Evolutionary conservation across 2,797 vertebrate genomes (phyloP).

Genomic region (Enteromius mattozi): DNA sequence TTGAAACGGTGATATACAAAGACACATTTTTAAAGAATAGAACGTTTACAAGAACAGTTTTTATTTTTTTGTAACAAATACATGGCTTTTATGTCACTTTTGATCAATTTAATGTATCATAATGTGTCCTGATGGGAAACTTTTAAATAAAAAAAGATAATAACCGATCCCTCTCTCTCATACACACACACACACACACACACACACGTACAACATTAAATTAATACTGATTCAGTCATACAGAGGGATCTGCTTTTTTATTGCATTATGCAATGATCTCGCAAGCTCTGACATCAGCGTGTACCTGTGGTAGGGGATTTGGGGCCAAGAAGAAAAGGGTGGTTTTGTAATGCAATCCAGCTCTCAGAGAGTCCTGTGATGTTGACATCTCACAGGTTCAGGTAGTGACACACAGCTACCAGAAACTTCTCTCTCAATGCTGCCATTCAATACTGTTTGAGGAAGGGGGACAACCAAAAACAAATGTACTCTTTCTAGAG

Average conservation of each 20-base stretch:
- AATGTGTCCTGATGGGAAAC: background rate
- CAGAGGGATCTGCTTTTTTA: background rate
- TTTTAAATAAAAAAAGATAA: background rate
- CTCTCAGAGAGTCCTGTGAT: conserved; percentile 23
- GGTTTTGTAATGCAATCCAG: conserved; percentile 26
- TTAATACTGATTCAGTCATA: conserved; percentile 1
- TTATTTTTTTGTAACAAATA: background rate
- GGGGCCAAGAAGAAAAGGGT: conserved; percentile 14
- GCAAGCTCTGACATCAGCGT: conserved; percentile 16
- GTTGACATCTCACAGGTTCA: conserved; percentile 20
- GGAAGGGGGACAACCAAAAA: conserved; percentile 14
- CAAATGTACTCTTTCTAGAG: background rate
- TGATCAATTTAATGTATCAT: background rate
- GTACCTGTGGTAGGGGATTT: conserved; percentile 21
- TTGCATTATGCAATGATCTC: conserved; percentile 7
- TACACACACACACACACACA: background rate
- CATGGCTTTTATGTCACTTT: background rate
- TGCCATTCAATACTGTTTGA: conserved; percentile 14
- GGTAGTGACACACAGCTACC: conserved; percentile 24
- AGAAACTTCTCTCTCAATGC: conserved; percentile 17
- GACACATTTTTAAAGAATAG: background rate
- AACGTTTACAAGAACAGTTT: background rate
- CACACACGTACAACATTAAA: conserved; percentile 8
- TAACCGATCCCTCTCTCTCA: too few relatives aligned
- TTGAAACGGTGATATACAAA: background rate